Conservation (phyloP, 2,113 vertebrate species). For the Oryzias curvinotus region DNA sequence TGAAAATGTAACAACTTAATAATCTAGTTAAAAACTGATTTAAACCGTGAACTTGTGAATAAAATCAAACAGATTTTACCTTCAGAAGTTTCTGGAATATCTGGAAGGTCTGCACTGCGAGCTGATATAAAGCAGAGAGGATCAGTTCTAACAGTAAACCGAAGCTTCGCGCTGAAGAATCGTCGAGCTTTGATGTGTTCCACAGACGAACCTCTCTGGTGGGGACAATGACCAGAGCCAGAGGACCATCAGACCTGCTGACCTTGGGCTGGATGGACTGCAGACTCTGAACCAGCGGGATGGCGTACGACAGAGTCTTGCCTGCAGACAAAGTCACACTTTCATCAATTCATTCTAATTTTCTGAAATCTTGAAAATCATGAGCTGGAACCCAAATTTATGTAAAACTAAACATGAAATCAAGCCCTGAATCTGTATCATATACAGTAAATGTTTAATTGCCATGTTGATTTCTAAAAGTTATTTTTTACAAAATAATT, state of each 20-base stretch:
- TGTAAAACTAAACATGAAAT: no score
- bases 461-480: no score
- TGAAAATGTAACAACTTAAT: no score
- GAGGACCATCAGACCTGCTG: constrained; percentile 88
- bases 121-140: constrained; percentile 67
- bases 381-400: no score
- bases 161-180: neutral
- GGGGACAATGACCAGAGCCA: constrained; percentile 89
- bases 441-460: no score
- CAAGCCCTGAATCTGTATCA: no score
- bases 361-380: no score
- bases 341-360: neutral
- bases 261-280: constrained; percentile 85
- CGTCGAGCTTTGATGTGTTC: no score
- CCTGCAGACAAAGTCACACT: constrained; percentile 73
- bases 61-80: constrained; percentile 25
- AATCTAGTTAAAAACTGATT: no score
- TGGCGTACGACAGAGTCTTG: constrained; percentile 92
- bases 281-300: constrained; percentile 90
- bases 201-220: constrained; percentile 87
- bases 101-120: constrained; percentile 90
- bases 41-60: no score
- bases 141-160: neutral
- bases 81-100: constrained; percentile 86
- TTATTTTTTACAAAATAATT: no score